A percentile compares a stretch with the other conserved stretches of the same genome.
These are phyloP conservation scores for Drosophila elegans DNA, from an alignment of 1,140 invertebrate species.

Conservation along the genomic window DNA sequence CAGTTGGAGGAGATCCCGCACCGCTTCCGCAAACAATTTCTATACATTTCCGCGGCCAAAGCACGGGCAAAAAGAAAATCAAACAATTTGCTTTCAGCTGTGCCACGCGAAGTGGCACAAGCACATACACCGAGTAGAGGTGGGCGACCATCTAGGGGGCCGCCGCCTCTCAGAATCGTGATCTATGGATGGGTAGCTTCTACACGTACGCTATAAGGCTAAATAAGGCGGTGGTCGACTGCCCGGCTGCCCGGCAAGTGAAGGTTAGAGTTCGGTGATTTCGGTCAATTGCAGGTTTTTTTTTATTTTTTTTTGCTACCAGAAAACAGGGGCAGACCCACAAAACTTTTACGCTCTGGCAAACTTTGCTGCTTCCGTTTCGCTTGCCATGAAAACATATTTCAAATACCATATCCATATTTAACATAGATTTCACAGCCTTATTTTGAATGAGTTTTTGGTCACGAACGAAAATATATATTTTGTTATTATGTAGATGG, in stretches of 20 bases:
- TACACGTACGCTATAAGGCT: slow-evolving; percentile 14
- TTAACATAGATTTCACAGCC: slow-evolving; percentile 31
- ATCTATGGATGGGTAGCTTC: slow-evolving; percentile 53
- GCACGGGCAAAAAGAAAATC: slow-evolving; percentile 52
- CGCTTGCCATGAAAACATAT: slow-evolving; percentile 22
- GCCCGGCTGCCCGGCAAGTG: slow-evolving; percentile 31
- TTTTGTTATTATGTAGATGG: slow-evolving; percentile 7
- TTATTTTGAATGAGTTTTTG: slow-evolving; percentile 33
- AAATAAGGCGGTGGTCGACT: slow-evolving; percentile 12
- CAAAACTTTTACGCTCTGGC: slow-evolving; percentile 43
- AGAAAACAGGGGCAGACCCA: slow-evolving; percentile 2
- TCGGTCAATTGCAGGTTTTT: slow-evolving; percentile 45
- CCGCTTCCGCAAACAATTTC: slow-evolving; percentile 62
- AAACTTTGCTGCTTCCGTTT: slow-evolving; percentile 53
- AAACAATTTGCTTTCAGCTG: slow-evolving; percentile 66
- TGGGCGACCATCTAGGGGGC: slow-evolving; percentile 34
- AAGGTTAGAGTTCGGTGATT: slow-evolving; percentile 78
- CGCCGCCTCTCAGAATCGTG: slow-evolving; percentile 51
- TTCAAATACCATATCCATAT: slow-evolving; percentile 12
- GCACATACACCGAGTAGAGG: background rate
- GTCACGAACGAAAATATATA: slow-evolving; percentile 29
- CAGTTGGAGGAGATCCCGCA: slow-evolving; percentile 34
- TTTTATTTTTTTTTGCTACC: background rate
- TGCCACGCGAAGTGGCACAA: slow-evolving; percentile 56
- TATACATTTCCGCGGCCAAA: slow-evolving; percentile 62